A percentile compares a stretch with the other conserved stretches of the same genome.
Evolutionary conservation across 1,140 invertebrate genomes (phyloP).

Genomic region (Lordiphosa mommai): DNA sequence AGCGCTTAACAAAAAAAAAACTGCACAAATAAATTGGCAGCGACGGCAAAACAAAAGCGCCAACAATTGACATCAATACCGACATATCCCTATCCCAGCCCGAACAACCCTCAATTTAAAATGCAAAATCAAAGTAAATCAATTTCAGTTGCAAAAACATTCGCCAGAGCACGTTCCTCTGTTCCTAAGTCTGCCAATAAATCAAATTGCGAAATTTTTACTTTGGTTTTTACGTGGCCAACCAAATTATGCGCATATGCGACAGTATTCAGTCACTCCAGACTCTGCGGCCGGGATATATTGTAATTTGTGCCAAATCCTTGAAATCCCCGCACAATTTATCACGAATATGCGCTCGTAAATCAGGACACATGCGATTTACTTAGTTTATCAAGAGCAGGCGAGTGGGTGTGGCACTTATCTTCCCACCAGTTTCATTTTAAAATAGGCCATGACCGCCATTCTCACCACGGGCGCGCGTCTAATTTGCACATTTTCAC

Average conservation of each 20-base stretch:
- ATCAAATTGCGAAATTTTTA: slow-evolving; percentile 65
- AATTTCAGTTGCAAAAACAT: slow-evolving; percentile 71
- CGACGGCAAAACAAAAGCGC: slow-evolving; percentile 67
- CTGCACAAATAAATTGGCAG: slow-evolving; percentile 64
- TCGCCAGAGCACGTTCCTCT: slow-evolving; percentile 21
- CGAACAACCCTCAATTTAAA: slow-evolving; percentile 68
- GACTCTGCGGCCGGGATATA: slow-evolving; percentile 10
- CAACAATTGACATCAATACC: slow-evolving; percentile 68
- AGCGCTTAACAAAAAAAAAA: slow-evolving; percentile 31
- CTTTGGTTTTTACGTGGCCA: slow-evolving; percentile 28
- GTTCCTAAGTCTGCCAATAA: slow-evolving; percentile 65
- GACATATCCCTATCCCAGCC: neutral
- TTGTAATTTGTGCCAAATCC: slow-evolving; percentile 74
- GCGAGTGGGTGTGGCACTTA: slow-evolving; percentile 14
- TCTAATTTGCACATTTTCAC: slow-evolving; percentile 79
- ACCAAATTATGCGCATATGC: slow-evolving; percentile 66
- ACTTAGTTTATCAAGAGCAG: slow-evolving; percentile 23
- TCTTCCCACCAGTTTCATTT: slow-evolving; percentile 34
- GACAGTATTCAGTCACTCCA: slow-evolving; percentile 22
- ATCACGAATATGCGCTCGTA: slow-evolving; percentile 64
- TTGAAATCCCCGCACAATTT: slow-evolving; percentile 63
- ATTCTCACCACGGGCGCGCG: slow-evolving; percentile 38
- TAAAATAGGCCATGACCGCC: slow-evolving; percentile 49
- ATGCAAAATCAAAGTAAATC: slow-evolving; percentile 79
- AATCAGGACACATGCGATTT: slow-evolving; percentile 54